Conservation (phyloP, 35 echinoderm and acorn worm genomes). For the Heliocidaris erythrogramma region DNA sequence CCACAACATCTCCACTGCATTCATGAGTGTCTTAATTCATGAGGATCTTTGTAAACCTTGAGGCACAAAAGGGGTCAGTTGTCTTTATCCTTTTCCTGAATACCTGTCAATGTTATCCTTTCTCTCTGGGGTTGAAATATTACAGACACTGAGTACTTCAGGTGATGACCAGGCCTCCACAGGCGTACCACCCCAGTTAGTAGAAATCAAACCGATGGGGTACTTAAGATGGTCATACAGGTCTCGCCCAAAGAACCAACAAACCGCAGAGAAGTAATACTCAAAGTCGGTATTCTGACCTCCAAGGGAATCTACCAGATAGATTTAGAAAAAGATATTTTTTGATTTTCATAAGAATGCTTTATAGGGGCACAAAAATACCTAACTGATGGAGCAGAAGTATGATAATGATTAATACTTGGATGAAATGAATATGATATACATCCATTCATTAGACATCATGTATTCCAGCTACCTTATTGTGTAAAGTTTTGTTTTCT, state of each 20-base stretch:
- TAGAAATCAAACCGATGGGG: conserved; percentile 86
- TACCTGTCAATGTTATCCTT: not conserved
- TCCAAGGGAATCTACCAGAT: conserved; percentile 71
- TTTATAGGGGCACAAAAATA: not conserved
- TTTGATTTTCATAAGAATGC: not conserved
- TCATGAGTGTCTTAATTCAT: too few relatives aligned
- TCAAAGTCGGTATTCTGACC: conserved; percentile 16
- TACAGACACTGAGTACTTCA: conserved; percentile 54
- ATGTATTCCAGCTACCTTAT: too few relatives aligned
- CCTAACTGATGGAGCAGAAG: too few relatives aligned
- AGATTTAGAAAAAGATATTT: not conserved
- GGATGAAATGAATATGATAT: too few relatives aligned
- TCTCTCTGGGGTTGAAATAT: conserved; percentile 24
- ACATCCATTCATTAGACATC: too few relatives aligned
- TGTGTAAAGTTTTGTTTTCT: not conserved
- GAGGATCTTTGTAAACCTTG: too few relatives aligned
- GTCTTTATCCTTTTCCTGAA: not conserved
- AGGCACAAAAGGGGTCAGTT: too few relatives aligned
- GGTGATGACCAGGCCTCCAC: conserved; percentile 85
- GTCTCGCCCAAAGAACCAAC: conserved; percentile 88
- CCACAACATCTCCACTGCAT: too few relatives aligned
- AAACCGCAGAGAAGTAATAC: conserved; percentile 88
- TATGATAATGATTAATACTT: too few relatives aligned
- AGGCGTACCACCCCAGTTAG: conserved; percentile 87
- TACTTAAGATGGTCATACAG: conserved; percentile 72